A percentile compares a stretch with the other conserved stretches of the same genome.
phyloP scores from a whole-genome alignment of 2,797 vertebrate genomes.

The Manis pentadactyla region DNA sequence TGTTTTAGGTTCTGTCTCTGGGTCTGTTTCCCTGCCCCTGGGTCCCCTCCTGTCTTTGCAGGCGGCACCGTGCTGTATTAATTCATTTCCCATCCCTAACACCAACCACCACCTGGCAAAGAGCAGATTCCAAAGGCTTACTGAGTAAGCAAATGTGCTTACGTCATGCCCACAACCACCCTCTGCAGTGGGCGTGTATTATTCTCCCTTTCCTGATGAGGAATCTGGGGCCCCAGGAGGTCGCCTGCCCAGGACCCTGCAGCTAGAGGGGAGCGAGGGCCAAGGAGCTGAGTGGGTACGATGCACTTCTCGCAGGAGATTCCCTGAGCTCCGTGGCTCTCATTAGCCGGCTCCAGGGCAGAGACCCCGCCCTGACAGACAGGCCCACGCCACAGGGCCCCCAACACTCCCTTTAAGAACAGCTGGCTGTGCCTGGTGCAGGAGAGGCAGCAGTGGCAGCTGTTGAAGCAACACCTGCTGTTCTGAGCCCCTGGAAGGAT shows the following conservation, averaged over 20 bases:
- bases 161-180: not conserved
- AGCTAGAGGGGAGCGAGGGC: not conserved
- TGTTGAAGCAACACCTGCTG: not conserved
- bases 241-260: not conserved
- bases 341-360: not conserved
- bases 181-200: not conserved
- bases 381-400: not conserved
- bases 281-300: no score
- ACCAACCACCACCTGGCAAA: not conserved
- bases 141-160: not conserved
- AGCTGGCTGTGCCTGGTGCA: not conserved
- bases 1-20: not conserved
- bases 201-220: not conserved
- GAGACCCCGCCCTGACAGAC: not conserved
- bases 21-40: not conserved
- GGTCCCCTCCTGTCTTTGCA: not conserved
- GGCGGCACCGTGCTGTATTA: not conserved
- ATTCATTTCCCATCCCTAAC: not conserved
- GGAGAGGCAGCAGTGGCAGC: not conserved
- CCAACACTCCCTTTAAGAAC: accelerated
- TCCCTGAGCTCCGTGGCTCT: not conserved
- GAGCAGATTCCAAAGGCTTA: not conserved
- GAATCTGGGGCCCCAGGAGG: not conserved
- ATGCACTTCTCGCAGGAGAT: not conserved
- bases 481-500: not conserved